Evolutionary conservation across 2,888 invertebrate genomes (phyloP).

Genomic region (Hirtodrosophila confusa): DNA sequence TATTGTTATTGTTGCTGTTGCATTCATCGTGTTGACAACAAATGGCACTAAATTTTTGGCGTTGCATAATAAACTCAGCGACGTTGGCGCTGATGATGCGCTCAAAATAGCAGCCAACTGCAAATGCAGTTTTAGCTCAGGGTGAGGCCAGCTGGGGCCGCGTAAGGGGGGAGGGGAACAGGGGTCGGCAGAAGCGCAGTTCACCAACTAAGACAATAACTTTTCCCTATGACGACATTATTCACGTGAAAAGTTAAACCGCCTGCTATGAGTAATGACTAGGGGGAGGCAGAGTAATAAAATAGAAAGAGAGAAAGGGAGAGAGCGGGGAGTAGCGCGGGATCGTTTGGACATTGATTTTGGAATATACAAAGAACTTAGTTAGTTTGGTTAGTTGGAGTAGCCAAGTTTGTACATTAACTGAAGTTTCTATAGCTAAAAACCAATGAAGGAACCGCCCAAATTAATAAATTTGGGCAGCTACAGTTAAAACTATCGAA

Average conservation of each 20-base stretch:
- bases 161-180: constrained; percentile 1
- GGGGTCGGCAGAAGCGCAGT: constrained; percentile 44
- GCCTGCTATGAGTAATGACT: constrained; percentile 37
- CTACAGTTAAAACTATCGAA: no score
- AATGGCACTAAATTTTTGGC: constrained; percentile 75
- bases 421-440: neutral
- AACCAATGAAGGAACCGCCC: no score
- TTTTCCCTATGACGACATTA: constrained; percentile 70
- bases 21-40: constrained; percentile 75
- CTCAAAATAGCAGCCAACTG: constrained; percentile 44
- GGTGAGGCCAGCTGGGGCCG: neutral
- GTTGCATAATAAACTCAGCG: constrained; percentile 74
- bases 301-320: neutral
- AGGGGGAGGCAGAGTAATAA: neutral
- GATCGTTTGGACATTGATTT: constrained; percentile 15
- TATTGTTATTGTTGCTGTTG: constrained; percentile 44
- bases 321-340: neutral
- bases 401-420: neutral
- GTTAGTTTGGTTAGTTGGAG: neutral
- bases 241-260: constrained; percentile 73
- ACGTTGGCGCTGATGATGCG: constrained; percentile 60
- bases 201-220: constrained; percentile 69
- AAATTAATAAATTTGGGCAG: no score
- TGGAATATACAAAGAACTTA: neutral
- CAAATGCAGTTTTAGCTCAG: constrained; percentile 13